Base-by-base conservation (phyloP, 2,888 invertebrate genomes). In the Amphimallon solstitiale region DNA sequence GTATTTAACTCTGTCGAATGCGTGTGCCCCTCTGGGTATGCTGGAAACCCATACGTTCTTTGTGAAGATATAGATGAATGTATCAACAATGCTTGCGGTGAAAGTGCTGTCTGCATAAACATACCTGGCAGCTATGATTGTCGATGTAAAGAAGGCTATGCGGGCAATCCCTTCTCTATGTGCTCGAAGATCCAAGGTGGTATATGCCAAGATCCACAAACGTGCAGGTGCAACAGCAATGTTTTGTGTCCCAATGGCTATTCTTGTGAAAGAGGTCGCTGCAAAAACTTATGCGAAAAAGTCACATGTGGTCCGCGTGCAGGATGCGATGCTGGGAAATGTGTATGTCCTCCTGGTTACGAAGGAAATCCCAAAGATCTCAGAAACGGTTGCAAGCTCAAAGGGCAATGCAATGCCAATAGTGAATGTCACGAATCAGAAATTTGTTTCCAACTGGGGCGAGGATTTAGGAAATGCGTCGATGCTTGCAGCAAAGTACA, bases 91-190 rank as follows among this genome's bases (percentile, higher is more conserved):
- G 92, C 92, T 0, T 94, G 94, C 76, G 94, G 92, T 5, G 86
- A 88, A 75, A 92, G 94, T 79, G 95, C 97, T 0, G 90, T 91
- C 45, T 97, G 97, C 78, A 91, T 95, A 70, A 97, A 97, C 79
- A 92, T 93, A 0, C 88, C 91, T 10, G 97, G 97, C 60, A 90
- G 92, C 74, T 97, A 90, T 79, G 94, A 94, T 78, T 97, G 97
- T 80, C 88, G 92, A 40, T 97, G 97, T 78, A 90, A 92, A 78
- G 91, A 92, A 69, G 90, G 90, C 52, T 92, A 89, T 78, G 90
- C 90, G 65, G 95, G 95, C 51, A 95, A 96, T 86, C 95, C 96
- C 0, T 95, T 94, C 77, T 87, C 90, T 68, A 88, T 91, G 76
- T 95, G 95, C 77, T 89, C 91, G 43, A 86, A 88, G 77, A 85